phyloP scores from a whole-genome alignment of 2,113 vertebrate genomes.

The Myrmecophaga tridactyla region DNA sequence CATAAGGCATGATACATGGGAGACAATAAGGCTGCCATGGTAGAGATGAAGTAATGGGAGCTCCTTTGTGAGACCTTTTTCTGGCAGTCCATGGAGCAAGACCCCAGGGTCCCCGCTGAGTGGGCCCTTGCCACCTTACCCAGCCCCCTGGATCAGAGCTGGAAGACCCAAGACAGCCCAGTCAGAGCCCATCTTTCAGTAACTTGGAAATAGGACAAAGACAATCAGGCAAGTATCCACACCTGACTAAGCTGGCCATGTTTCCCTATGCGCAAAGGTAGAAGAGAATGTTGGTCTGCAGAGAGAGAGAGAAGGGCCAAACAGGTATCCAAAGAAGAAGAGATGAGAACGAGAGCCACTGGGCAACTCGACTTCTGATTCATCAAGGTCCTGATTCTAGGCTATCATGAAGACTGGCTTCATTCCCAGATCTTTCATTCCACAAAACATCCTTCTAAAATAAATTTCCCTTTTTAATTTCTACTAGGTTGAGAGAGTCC shows the following conservation, averaged over 20 bases:
- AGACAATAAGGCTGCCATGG: background rate
- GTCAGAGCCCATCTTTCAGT: background rate
- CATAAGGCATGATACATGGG: background rate
- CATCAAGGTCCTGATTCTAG: background rate
- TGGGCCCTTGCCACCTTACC: background rate
- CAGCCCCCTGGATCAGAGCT: background rate
- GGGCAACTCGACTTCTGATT: background rate
- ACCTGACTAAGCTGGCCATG: background rate
- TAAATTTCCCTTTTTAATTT: background rate
- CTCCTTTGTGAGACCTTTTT: background rate
- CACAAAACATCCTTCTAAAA: background rate
- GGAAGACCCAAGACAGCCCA: too few species aligned
- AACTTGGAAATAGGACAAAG: background rate
- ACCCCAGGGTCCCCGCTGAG: background rate
- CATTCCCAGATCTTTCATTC: background rate
- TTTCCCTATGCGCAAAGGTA: background rate
- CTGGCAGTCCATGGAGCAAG: background rate
- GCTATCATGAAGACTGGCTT: background rate
- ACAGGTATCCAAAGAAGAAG: background rate
- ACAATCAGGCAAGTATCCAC: background rate
- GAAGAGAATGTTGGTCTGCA: background rate
- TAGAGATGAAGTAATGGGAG: background rate
- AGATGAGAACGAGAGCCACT: background rate
- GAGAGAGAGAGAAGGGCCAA: background rate
- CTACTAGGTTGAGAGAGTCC: background rate